phyloP scores from a whole-genome alignment of 2,888 invertebrate genomes.

The Flexamia atlantica region DNA sequence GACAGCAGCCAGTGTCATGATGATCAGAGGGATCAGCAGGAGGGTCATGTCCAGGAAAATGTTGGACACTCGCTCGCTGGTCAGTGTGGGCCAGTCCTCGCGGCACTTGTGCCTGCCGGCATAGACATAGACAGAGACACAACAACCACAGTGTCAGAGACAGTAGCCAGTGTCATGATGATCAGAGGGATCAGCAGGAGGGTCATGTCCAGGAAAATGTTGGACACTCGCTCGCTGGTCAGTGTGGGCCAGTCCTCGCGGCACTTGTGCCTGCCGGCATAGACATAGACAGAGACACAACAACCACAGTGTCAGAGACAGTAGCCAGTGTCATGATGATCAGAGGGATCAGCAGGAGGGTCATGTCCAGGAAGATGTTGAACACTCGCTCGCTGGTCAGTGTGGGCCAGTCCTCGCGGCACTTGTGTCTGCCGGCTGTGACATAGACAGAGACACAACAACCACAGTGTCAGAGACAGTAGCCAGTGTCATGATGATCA shows the following conservation, averaged over 20 bases:
- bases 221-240: constrained; percentile 83
- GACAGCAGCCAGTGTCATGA: constrained; percentile 79
- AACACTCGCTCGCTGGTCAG: constrained; percentile 82
- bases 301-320: too few species aligned
- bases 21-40: constrained; percentile 84
- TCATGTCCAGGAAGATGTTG: constrained; percentile 84
- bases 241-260: constrained; percentile 83
- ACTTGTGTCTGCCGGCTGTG: constrained; percentile 78
- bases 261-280: constrained; percentile 80
- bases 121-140: too few species aligned
- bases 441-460: neutral
- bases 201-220: constrained; percentile 83
- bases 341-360: constrained; percentile 85
- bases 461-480: too few species aligned
- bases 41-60: constrained; percentile 84
- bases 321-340: constrained; percentile 80
- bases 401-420: constrained; percentile 84
- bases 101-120: constrained; percentile 81
- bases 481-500: too few species aligned
- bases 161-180: too few species aligned
- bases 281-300: too few species aligned
- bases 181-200: constrained; percentile 75
- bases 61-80: constrained; percentile 83
- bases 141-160: too few species aligned
- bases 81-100: constrained; percentile 83